These are phyloP conservation scores for Poecile montanus DNA, from an alignment of 2,797 vertebrate species.

Conservation along the genomic window DNA sequence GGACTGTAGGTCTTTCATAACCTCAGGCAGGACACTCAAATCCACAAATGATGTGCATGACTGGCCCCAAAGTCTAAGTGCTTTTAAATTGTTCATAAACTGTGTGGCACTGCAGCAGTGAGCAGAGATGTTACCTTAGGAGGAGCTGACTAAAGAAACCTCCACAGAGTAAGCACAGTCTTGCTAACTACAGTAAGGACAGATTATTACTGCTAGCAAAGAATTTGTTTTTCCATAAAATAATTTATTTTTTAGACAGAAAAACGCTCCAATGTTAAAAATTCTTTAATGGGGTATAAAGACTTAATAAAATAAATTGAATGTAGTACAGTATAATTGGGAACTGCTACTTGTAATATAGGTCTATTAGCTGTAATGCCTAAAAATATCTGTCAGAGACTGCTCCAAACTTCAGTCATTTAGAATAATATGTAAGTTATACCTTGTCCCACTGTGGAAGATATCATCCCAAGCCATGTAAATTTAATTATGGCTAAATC, in stretches of 20 bases:
- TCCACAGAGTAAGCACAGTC: background rate
- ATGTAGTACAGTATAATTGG: background rate
- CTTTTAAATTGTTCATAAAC: conserved; percentile 39
- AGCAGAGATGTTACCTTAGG: background rate
- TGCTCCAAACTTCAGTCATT: background rate
- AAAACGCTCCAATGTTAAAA: background rate
- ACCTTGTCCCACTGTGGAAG: background rate
- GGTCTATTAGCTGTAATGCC: background rate
- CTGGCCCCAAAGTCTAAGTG: conserved; percentile 1
- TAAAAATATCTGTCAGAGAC: background rate
- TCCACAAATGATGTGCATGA: background rate
- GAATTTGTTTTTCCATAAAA: background rate
- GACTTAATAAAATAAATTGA: background rate
- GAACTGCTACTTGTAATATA: background rate
- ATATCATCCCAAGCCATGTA: background rate
- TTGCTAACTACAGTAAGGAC: background rate
- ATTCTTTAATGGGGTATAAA: background rate
- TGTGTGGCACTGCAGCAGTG: background rate
- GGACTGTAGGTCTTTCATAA: conserved; percentile 20
- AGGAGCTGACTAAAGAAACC: background rate
- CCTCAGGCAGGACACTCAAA: conserved; percentile 12
- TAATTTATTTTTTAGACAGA: background rate
- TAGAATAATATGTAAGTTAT: background rate
- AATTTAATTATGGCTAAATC: background rate
- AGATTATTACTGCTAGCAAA: background rate